phyloP scores from a whole-genome alignment of 2,113 vertebrate species.

The Cardinalis cardinalis region DNA sequence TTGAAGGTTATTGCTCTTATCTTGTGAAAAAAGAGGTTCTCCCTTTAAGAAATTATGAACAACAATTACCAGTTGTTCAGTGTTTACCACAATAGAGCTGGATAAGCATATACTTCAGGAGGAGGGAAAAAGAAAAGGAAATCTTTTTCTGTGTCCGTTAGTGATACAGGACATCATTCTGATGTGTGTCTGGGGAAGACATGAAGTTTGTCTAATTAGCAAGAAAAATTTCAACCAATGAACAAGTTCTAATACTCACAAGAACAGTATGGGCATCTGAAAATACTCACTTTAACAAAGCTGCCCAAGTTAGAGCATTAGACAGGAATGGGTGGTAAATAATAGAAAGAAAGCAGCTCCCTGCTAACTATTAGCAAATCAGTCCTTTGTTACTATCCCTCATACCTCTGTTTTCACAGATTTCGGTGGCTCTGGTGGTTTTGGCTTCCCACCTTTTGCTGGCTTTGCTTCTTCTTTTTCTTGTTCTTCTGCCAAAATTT shows the following conservation, averaged over 20 bases:
- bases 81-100: background rate
- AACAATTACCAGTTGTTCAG: background rate
- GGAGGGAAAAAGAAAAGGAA: background rate
- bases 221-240: background rate
- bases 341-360: background rate
- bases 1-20: background rate
- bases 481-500: conserved; percentile 69
- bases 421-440: background rate
- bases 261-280: background rate
- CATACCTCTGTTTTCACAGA: conserved; percentile 62
- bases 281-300: background rate
- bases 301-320: background rate
- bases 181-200: background rate
- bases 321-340: background rate
- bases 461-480: conserved; percentile 65
- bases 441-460: conserved; percentile 52
- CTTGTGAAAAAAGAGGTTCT: background rate
- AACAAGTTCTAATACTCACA: background rate
- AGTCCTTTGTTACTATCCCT: background rate
- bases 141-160: background rate
- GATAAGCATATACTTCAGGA: background rate
- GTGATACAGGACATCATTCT: background rate
- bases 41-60: background rate
- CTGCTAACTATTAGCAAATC: background rate
- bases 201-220: background rate